Evolutionary conservation across 2,113 vertebrate species (phyloP), one percentile per base, ranked within the genome.

Genomic region (Brevimyrus niger): DNA sequence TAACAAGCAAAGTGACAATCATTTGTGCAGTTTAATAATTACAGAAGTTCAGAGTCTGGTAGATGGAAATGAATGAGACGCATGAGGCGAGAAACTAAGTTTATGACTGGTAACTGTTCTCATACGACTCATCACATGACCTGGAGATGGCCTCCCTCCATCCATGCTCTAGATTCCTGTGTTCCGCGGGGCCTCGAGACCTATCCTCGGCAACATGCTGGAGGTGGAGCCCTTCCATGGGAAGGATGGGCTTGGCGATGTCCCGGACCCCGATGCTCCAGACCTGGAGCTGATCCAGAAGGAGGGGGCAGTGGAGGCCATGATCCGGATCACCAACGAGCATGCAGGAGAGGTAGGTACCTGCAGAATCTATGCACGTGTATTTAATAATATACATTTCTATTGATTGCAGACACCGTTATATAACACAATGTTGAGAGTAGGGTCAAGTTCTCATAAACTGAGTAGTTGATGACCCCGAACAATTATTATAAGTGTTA

Each of bases 241-340:
- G 1, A 19, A 89, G 89, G 95, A 97, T 89, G 95, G 96, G 15
- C 91, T 96, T 42, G 95, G 96, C 38, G 96, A 96, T 8, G 92
- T 89, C 38, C 95, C 95, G 1, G 96, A 97, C 88, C 90, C 94
- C 1, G 19, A 94, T 0, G 94, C 95, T 48, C 96, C 96, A 0
- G 90, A 93, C 80, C 44, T 93, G 89, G 95, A 96, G 51, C 89
- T 93, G 55, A 15, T 95, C 69, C 95, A 96, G 91, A 65, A 93
- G 89, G 95, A 96, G 88, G 88, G 90, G 0, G 96, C 95, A 0
- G 95, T 95, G 17, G 87, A 92, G 1, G 95, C 96, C 86, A 95
- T 97, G 69, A 94, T 96, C 87, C 93, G 95, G 88, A 95, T 95
- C 8, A 38, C 93, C 83, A 95, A 92, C 15, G 92, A 95, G 88